These are phyloP conservation scores for Drosophila equinoxialis DNA, from an alignment of 1,140 invertebrate species.

Conservation along the genomic window DNA sequence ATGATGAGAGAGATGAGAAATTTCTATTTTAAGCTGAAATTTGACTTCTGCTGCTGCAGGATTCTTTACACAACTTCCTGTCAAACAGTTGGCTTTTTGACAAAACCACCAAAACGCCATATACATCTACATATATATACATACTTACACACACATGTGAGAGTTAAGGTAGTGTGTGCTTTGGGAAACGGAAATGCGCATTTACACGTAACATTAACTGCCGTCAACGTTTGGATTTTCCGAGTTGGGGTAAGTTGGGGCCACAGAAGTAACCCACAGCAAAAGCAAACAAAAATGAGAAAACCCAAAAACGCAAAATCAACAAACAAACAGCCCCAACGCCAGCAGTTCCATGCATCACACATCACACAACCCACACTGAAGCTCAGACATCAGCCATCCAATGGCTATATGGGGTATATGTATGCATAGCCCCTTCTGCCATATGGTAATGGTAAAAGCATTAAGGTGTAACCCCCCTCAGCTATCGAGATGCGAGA, in stretches of 20 bases:
- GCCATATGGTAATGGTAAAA: constrained; percentile 76
- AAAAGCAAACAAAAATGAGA: constrained; percentile 66
- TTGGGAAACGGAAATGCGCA: constrained; percentile 77
- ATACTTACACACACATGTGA: constrained; percentile 26
- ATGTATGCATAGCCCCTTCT: constrained; percentile 30
- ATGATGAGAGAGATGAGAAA: constrained; percentile 1
- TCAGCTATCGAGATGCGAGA: constrained; percentile 29
- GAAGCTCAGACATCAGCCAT: constrained; percentile 3
- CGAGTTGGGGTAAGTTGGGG: constrained; percentile 17
- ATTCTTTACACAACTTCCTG: constrained; percentile 68
- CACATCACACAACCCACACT: not conserved
- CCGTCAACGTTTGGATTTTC: constrained; percentile 51
- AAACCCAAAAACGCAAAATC: constrained; percentile 74
- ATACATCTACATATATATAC: not conserved
- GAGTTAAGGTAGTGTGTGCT: constrained; percentile 23
- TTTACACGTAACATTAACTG: constrained; percentile 81
- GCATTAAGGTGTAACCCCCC: constrained; percentile 64
- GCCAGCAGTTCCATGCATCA: not conserved
- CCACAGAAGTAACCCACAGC: constrained; percentile 33
- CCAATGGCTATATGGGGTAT: not conserved
- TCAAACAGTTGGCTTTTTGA: constrained; percentile 74
- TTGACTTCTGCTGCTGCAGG: constrained; percentile 43
- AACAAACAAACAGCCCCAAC: constrained; percentile 63
- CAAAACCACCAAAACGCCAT: constrained; percentile 44
- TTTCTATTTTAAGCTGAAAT: not conserved